A percentile compares a stretch with the other conserved stretches of the same genome.
phyloP scores from a whole-genome alignment of 2,113 vertebrate species.

The Diphyllodes magnificus region DNA sequence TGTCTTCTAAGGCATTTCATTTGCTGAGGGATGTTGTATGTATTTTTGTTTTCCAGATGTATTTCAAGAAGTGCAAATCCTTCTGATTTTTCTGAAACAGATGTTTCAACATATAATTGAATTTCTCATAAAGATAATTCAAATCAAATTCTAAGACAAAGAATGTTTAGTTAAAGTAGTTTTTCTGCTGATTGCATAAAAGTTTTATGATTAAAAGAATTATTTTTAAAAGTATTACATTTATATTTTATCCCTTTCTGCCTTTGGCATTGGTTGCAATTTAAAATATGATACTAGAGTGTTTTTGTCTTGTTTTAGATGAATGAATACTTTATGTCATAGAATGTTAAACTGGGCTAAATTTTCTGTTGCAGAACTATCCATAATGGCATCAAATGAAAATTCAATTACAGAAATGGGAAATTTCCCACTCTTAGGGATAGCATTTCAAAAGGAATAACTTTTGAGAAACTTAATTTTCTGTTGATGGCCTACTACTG shows the following conservation, averaged over 20 bases:
- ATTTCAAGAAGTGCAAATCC: not conserved
- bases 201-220: not conserved
- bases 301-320: not conserved
- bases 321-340: not conserved
- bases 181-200: not conserved
- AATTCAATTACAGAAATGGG: not conserved
- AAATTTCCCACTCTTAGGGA: not conserved
- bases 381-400: not conserved
- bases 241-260: constrained; percentile 18
- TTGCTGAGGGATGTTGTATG: not conserved
- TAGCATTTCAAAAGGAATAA: not conserved
- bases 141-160: not conserved
- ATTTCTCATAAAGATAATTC: constrained; percentile 3
- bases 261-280: not conserved
- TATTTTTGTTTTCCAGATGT: not conserved
- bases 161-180: not conserved
- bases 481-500: not conserved
- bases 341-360: not conserved
- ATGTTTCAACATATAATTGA: not conserved
- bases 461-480: not conserved
- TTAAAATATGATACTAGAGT: not conserved
- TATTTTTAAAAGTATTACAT: not conserved
- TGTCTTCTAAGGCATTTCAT: not conserved
- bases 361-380: constrained; percentile 14
- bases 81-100: constrained; percentile 4